Evolutionary conservation across 2,888 invertebrate genomes (phyloP), one percentile per base, ranked within the genome.

Genomic region (Norana najaformis): DNA sequence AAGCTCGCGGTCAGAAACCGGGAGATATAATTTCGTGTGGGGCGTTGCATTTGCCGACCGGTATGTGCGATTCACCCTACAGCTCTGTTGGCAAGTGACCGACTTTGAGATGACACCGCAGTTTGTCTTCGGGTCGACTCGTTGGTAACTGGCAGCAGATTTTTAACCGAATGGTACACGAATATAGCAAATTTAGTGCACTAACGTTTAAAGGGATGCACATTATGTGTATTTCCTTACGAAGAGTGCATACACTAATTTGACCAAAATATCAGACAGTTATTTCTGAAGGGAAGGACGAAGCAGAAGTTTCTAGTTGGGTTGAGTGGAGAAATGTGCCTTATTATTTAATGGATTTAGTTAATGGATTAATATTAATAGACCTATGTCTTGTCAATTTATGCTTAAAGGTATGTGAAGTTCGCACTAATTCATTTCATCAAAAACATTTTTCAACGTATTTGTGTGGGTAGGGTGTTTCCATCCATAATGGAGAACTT

Each of bases 121-220:
- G 69, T 69, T 69, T n/a, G 69, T 69, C 69, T 69, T 69, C 69
- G 69, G 16, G 69, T 69, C 69, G 69, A 69, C 69, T 69, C 69
- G 69, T 69, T n/a, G 69, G 69, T 1, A 69, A 69, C n/a, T 69
- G 69, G 69, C n/a, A 30, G 69, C 69, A n/a, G 69, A 69, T 16
- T 69, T 69, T 5, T 30, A 69, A 30, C 53, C 30, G 69, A 11
- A n/a, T 69, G 69, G 69, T 69, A 69, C 69, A n/a, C 69, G 69
- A 69, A 69, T n/a, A 69, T 30, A 69, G n/a, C 20, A 69, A 69
- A 69, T 69, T 69, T 11, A 47, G n/a, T 69, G 69, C 69, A 69
- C 69, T 69, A n/a, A 69, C 69, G 30, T 69, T 8, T 69, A n/a
- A n/a, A 69, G 69, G 69, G n/a, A 11, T 69, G 69, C 69, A n/a